phyloP scores from a whole-genome alignment of 2,113 vertebrate genomes.

The Aleadryas rufinucha region DNA sequence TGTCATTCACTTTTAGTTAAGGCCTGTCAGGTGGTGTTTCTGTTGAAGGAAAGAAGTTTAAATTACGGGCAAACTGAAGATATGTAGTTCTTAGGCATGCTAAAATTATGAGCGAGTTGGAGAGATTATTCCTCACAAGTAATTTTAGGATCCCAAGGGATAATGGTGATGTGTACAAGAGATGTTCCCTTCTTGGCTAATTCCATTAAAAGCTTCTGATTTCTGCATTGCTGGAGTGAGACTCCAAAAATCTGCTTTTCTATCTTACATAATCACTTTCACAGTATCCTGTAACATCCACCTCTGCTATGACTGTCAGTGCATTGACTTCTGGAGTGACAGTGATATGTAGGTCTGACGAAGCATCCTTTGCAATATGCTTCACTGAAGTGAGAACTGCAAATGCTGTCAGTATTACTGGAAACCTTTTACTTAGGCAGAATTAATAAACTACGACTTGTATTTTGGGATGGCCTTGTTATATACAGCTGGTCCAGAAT shows the following conservation, averaged over 20 bases:
- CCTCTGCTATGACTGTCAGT: conserved; percentile 23
- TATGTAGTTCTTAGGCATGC: not conserved
- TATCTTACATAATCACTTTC: conserved; percentile 41
- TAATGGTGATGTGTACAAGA: conserved; percentile 31
- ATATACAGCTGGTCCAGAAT: not conserved
- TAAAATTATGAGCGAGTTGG: conserved; percentile 60
- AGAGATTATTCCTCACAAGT: conserved; percentile 57
- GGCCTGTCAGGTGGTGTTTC: conserved; percentile 59
- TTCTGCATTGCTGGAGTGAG: conserved; percentile 15
- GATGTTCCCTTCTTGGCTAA: not conserved
- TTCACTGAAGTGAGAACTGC: conserved; percentile 34
- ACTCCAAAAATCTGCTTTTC: conserved; percentile 37
- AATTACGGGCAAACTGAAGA: conserved; percentile 18
- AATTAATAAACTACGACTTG: conserved; percentile 42
- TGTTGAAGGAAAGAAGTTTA: conserved; percentile 50
- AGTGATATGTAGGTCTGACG: conserved; percentile 38
- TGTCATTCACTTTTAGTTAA: conserved; percentile 67
- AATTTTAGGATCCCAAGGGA: conserved; percentile 42
- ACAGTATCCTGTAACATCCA: conserved; percentile 41
- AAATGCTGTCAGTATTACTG: conserved; percentile 12
- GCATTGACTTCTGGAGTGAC: conserved; percentile 38
- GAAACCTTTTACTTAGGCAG: conserved; percentile 34
- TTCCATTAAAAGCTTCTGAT: conserved; percentile 51
- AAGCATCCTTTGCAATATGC: conserved; percentile 12
- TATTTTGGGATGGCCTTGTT: not conserved